Evolutionary conservation across 2,888 invertebrate species (phyloP).

Genomic region (Diarsia mendica): DNA sequence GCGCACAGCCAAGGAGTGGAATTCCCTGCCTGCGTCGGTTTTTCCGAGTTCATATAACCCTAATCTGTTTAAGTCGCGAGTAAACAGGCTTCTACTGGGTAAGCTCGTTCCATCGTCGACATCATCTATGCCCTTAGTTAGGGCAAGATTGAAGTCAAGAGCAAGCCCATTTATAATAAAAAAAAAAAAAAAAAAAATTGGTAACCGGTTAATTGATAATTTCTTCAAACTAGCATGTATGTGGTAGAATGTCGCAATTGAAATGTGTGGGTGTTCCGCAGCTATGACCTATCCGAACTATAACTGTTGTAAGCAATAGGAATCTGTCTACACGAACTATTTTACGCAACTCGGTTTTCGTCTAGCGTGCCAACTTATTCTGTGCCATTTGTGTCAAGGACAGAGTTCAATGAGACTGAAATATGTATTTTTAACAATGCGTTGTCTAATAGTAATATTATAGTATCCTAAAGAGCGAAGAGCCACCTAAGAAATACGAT

Average conservation of each 20-base stretch:
- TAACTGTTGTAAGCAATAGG: conserved; percentile 4
- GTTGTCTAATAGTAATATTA: not conserved
- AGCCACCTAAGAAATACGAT: not conserved
- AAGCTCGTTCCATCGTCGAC: too few relatives aligned
- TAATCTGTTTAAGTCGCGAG: too few relatives aligned
- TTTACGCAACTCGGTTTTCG: conserved; percentile 39
- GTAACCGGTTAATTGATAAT: conserved; percentile 25
- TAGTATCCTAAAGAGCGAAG: not conserved
- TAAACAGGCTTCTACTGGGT: too few relatives aligned
- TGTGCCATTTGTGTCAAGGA: conserved; percentile 56
- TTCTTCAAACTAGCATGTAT: conserved; percentile 27
- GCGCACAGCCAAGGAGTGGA: too few relatives aligned
- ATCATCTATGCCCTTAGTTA: too few relatives aligned
- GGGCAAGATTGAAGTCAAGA: too few relatives aligned
- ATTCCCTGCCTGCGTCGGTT: too few relatives aligned
- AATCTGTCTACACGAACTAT: conserved; percentile 20
- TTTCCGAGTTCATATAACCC: too few relatives aligned
- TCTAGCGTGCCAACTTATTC: conserved; percentile 54
- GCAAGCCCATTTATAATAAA: too few relatives aligned
- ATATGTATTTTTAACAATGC: conserved; percentile 19
- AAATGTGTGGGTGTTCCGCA: conserved; percentile 1
- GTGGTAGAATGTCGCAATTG: conserved; percentile 35
- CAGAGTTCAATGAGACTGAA: conserved; percentile 47
- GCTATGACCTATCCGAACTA: conserved; percentile 28
- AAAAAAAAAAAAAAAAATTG: too few relatives aligned